phyloP scores from a whole-genome alignment of 2,797 vertebrate species.

The Bovichtus diacanthus region DNA sequence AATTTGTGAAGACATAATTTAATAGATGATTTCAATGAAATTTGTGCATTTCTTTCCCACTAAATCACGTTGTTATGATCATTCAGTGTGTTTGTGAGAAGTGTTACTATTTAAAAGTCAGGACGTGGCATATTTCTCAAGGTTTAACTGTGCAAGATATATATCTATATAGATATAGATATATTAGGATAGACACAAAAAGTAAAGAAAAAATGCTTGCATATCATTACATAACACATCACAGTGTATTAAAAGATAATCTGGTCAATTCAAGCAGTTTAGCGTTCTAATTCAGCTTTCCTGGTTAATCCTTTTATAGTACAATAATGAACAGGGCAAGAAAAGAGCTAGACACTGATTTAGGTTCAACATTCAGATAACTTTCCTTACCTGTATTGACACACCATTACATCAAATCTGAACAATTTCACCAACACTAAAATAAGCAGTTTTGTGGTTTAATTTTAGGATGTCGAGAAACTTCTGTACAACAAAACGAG shows the following conservation, averaged over 20 bases:
- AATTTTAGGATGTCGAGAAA: neutral
- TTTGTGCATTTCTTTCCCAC: constrained; percentile 16
- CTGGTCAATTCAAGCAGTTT: neutral
- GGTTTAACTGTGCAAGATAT: neutral
- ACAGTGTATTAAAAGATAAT: neutral
- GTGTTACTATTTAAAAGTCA: neutral
- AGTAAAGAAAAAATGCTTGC: neutral
- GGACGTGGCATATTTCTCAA: neutral
- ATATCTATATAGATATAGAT: no score
- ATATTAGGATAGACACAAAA: neutral
- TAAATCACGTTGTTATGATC: constrained; percentile 51
- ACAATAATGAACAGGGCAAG: neutral
- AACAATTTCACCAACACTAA: neutral
- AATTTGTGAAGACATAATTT: neutral
- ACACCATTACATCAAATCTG: neutral
- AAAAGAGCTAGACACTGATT: neutral
- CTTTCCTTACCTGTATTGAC: neutral
- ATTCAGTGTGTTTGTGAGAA: neutral
- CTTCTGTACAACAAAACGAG: neutral
- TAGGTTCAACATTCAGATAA: neutral
- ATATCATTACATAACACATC: neutral
- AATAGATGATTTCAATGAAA: constrained; percentile 40
- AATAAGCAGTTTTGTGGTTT: neutral
- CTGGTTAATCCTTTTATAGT: neutral
- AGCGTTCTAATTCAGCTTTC: neutral